These are phyloP conservation scores for Campaea margaritaria DNA, from an alignment of 2,888 invertebrate species.

Conservation along the genomic window DNA sequence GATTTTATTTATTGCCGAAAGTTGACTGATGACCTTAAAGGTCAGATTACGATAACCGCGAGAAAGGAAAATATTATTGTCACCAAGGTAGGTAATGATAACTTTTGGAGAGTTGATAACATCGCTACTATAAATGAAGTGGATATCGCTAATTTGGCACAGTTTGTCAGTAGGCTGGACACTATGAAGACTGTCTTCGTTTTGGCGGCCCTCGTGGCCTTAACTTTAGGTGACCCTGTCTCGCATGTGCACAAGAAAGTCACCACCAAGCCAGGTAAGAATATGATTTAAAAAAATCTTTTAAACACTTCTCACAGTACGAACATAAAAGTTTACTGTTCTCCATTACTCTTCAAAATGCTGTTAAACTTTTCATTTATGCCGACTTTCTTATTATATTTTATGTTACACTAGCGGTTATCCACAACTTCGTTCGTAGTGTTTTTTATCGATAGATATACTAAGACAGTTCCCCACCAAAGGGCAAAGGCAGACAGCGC, in stretches of 20 bases:
- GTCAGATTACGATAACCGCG: conserved; percentile 14
- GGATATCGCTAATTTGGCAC: conserved; percentile 45
- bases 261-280: conserved; percentile 56
- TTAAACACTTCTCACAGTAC: no score
- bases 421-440: no score
- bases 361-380: no score
- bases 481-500: no score
- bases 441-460: no score
- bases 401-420: no score
- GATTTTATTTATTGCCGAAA: conserved; percentile 14
- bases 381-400: no score
- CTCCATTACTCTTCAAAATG: no score
- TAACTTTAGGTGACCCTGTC: conserved; percentile 63
- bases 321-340: no score
- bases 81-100: conserved; percentile 14
- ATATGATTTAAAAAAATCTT: not conserved
- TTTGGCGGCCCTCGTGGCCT: conserved; percentile 69
- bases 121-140: conserved; percentile 47
- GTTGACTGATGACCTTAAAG: conserved; percentile 13
- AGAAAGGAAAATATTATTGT: conserved; percentile 23
- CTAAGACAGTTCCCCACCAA: no score
- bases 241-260: conserved; percentile 43
- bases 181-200: conserved; percentile 81
- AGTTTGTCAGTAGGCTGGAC: conserved; percentile 63
- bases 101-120: conserved; percentile 25